These are phyloP conservation scores for Lycaon pictus DNA, from an alignment of 2,113 vertebrate genomes.

Conservation along the genomic window DNA sequence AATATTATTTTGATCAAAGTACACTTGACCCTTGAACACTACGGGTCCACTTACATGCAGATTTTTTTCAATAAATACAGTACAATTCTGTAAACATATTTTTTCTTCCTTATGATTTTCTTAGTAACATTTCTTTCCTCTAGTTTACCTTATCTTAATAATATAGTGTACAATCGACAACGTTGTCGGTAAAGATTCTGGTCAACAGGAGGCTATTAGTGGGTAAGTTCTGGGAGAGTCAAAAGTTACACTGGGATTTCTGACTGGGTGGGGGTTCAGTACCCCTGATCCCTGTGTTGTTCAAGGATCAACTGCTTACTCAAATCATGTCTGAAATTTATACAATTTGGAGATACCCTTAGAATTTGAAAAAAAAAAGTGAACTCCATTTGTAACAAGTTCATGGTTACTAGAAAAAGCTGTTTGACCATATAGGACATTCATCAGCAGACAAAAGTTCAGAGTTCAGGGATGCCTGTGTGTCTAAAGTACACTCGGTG, in stretches of 20 bases:
- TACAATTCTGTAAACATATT: neutral
- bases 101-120: neutral
- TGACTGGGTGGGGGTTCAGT: neutral
- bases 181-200: neutral
- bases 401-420: neutral
- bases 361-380: neutral
- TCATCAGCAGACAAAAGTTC: neutral
- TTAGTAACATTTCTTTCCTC: neutral
- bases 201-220: neutral
- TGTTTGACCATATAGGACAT: neutral
- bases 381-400: neutral
- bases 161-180: neutral
- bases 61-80: neutral
- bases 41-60: neutral
- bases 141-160: neutral
- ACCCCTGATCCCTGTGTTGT: too few relatives aligned
- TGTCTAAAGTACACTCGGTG: neutral
- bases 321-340: constrained; percentile 10
- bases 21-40: neutral
- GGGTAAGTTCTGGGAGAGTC: neutral
- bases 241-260: neutral
- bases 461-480: neutral
- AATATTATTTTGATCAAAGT: constrained; percentile 47
- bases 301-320: neutral
- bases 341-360: neutral